Evolutionary conservation across 2,113 vertebrate genomes (phyloP).

Genomic region (Mustela nigripes): DNA sequence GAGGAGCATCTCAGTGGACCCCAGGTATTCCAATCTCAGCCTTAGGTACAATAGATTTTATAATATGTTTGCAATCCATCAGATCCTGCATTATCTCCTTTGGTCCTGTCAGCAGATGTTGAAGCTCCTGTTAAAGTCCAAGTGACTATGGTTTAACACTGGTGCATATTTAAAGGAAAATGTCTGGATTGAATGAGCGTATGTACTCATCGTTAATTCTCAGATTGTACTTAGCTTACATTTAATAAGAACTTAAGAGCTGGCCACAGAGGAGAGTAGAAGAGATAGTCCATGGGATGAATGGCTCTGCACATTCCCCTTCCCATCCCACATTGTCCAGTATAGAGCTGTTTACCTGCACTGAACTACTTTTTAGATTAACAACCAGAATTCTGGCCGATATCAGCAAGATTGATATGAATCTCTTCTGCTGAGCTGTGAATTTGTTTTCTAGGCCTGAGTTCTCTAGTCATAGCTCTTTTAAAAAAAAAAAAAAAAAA

Average conservation of each 20-base stretch:
- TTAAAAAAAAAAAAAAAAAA: not conserved
- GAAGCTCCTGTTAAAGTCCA: not conserved
- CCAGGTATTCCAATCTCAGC: accelerated
- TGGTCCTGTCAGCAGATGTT: not conserved
- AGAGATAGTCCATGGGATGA: not conserved
- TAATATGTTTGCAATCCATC: not conserved
- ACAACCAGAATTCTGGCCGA: not conserved
- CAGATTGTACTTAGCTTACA: not conserved
- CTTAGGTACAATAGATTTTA: not conserved
- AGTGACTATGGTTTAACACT: not conserved
- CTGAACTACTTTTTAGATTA: not conserved
- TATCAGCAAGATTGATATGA: not conserved
- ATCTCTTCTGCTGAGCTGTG: not conserved
- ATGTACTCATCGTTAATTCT: not conserved
- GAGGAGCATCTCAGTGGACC: not conserved
- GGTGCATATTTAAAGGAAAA: not conserved
- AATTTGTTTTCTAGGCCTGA: not conserved
- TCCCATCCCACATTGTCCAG: no score
- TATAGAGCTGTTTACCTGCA: not conserved
- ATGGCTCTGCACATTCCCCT: not conserved
- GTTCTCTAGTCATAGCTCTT: not conserved
- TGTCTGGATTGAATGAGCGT: not conserved
- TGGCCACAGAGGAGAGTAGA: not conserved
- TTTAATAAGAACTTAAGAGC: not conserved
- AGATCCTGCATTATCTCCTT: not conserved